phyloP scores from a whole-genome alignment of 1,140 invertebrate genomes.

The Nixonia krombeini region DNA sequence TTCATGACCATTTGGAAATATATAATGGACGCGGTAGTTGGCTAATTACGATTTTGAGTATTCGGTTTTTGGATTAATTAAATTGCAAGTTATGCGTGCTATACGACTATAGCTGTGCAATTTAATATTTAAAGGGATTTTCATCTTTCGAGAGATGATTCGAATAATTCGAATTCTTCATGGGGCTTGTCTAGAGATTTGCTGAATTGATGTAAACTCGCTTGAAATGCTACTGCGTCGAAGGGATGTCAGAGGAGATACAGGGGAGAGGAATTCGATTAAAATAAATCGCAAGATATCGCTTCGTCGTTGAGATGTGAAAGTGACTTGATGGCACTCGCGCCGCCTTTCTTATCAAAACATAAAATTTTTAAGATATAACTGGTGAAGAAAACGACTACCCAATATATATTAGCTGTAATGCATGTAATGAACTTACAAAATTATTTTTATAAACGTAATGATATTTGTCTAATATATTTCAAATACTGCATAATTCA shows the following conservation, averaged over 20 bases:
- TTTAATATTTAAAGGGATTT: constrained; percentile 22
- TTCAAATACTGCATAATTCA: too few species aligned
- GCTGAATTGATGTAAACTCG: constrained; percentile 28
- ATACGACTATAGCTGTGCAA: too few species aligned
- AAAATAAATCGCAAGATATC: constrained; percentile 49
- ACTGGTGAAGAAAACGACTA: constrained; percentile 1
- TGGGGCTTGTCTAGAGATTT: constrained; percentile 9
- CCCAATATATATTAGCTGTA: background rate
- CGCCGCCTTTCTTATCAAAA: constrained; percentile 28
- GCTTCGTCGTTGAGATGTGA: constrained; percentile 21
- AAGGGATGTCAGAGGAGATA: constrained; percentile 17
- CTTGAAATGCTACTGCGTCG: constrained; percentile 27
- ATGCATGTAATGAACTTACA: background rate
- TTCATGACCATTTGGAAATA: too few species aligned
- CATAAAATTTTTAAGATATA: constrained; percentile 15
- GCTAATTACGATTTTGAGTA: too few species aligned
- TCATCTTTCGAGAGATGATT: constrained; percentile 5
- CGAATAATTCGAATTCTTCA: background rate
- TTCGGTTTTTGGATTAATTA: too few species aligned
- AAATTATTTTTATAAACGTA: too few species aligned
- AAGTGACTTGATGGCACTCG: constrained; percentile 15
- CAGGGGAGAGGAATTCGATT: constrained; percentile 39
- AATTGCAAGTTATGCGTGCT: too few species aligned
- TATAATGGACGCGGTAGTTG: too few species aligned
- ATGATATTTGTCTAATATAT: too few species aligned